phyloP scores from a whole-genome alignment of 2,888 invertebrate genomes.

The Monochamus alternatus region DNA sequence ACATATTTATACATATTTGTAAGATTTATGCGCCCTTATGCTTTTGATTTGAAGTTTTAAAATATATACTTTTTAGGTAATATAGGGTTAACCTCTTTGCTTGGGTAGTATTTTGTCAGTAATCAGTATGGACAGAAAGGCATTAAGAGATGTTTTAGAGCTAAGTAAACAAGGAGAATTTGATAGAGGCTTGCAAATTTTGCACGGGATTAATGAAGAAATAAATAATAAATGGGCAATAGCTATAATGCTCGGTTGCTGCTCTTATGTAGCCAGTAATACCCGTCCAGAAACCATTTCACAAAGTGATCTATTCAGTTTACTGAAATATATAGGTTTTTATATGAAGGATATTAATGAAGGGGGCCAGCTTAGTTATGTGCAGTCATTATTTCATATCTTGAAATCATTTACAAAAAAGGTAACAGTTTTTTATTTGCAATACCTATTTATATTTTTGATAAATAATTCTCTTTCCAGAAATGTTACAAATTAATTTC shows the following conservation, averaged over 20 bases:
- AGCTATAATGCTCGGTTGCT: constrained; percentile 22
- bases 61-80: constrained; percentile 1
- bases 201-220: background rate
- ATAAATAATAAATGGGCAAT: constrained; percentile 14
- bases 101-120: background rate
- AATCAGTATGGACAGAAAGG: constrained; percentile 9
- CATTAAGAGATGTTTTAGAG: constrained; percentile 14
- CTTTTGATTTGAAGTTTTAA: background rate
- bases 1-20: background rate
- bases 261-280: constrained; percentile 28
- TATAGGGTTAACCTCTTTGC: constrained; percentile 16
- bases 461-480: constrained; percentile 25
- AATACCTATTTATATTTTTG: background rate
- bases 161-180: constrained; percentile 22
- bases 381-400: constrained; percentile 42
- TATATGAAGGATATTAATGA: constrained; percentile 39
- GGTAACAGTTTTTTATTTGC: constrained; percentile 20
- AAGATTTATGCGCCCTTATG: too few species aligned
- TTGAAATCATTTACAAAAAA: constrained; percentile 40
- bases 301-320: constrained; percentile 33
- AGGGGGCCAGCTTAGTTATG: constrained; percentile 36
- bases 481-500: constrained; percentile 27
- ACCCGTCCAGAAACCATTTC: constrained; percentile 33
- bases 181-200: background rate
- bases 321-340: constrained; percentile 33